Percentiles rank a stretch among this genome's conserved stretches.
Conservation (phyloP, 2,113 vertebrate species). For the Lasiurus borealis region DNA sequence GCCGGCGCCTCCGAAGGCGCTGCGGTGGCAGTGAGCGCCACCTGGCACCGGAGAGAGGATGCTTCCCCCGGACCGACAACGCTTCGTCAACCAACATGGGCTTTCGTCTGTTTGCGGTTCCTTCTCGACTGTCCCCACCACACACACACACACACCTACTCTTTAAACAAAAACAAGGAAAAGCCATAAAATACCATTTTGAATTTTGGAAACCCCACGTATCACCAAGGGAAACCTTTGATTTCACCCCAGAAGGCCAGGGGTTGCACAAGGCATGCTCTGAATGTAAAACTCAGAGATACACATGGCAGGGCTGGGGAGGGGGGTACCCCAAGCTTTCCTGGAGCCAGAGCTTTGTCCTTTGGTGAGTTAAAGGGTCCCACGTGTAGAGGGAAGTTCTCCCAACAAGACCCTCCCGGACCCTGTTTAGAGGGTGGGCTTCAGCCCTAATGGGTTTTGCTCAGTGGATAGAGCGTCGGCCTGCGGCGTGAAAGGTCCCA, state of each 20-base stretch:
- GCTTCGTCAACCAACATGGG: background rate
- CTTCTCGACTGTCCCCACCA: background rate
- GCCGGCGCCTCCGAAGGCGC: conserved; percentile 65
- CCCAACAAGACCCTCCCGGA: background rate
- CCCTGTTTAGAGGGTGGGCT: background rate
- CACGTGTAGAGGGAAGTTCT: background rate
- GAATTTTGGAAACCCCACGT: background rate
- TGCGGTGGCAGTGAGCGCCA: conserved; percentile 23
- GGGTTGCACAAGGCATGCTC: background rate
- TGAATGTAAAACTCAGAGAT: background rate
- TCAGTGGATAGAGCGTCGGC: too few relatives aligned
- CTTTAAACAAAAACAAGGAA: conserved; percentile 36
- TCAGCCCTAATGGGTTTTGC: too few relatives aligned
- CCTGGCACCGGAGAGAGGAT: background rate
- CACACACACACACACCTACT: background rate
- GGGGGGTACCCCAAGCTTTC: too few relatives aligned
- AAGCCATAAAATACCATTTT: background rate
- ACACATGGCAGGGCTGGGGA: too few relatives aligned
- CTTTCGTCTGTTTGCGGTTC: background rate
- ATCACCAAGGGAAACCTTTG: background rate
- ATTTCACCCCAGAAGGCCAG: conserved; percentile 3
- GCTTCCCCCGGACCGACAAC: background rate
- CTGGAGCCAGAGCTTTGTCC: background rate
- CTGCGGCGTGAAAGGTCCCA: too few relatives aligned
- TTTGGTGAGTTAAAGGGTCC: background rate